Base-by-base conservation (phyloP, 2,797 vertebrate genomes). In the Sebastes trivittatus region DNA sequence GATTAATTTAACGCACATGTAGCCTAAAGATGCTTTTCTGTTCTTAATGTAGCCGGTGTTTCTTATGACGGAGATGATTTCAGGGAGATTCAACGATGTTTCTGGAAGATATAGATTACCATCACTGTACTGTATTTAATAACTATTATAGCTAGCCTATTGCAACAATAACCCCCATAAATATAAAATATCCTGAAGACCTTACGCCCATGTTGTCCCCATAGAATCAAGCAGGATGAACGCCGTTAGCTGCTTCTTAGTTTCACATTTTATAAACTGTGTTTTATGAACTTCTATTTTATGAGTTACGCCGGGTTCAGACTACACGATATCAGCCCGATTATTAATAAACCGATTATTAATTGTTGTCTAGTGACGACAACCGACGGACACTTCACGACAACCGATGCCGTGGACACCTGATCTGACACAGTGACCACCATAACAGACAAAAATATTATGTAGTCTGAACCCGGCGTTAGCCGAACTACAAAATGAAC, bases 1-100 rank as follows among this genome's bases (percentile, higher is more conserved):
- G 32, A 59, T 81, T 76, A 25, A 14, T 79, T 77, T 72, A 32
- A 75, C 11, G 34, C 78, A 77, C 75, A 60, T 74, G 74, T 71
- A 73, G 72, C 78, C 82, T 83, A 4, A 65, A 58, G 42, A 34
- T 54, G 9, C 61, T 79, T 59, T 42, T 73, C 9, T 30, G 55
- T 72, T 72, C n/a, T 70, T 11, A 2, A 2, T 18, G 46, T 54
- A 20, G 3, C 7, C 62, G 2, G 38, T 16, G 25, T 54, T 60
- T 46, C 42, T 46, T 18, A 46, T 46, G 16, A 25, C n/a, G 68
- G 7, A 46, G 13, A 27, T 36, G 66, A 38, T 11, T 63, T 56
- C 22, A 61, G 55, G 52, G 38, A 66, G 36, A 56, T 20, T 55
- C 5, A 2, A 64, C 9, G 23, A 61, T 29, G 36, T 72, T 16